phyloP scores from a whole-genome alignment of 2,113 vertebrate species.

The Aegithalos caudatus region DNA sequence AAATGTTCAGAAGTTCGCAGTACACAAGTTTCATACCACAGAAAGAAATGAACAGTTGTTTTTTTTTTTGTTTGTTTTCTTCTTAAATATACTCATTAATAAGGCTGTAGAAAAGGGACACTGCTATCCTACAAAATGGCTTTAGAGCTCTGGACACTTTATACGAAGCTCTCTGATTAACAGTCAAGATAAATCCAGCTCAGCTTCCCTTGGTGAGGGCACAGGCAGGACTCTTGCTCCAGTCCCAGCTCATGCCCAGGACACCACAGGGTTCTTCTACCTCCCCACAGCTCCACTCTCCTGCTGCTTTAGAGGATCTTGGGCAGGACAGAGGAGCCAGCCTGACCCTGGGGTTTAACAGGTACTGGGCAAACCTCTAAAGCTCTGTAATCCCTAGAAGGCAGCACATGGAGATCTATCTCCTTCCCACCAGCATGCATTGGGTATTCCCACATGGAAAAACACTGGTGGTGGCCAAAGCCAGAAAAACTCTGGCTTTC shows the following conservation, averaged over 20 bases:
- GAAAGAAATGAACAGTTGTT: not conserved
- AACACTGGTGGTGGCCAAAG: rapidly evolving
- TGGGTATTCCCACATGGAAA: not conserved
- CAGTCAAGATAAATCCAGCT: constrained; percentile 35
- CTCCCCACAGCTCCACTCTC: not conserved
- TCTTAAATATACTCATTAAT: constrained; percentile 3
- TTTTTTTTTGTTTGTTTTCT: not conserved
- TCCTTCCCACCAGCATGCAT: not conserved
- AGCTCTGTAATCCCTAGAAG: not conserved
- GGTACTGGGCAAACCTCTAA: not conserved
- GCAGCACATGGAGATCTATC: not conserved
- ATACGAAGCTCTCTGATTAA: constrained; percentile 33
- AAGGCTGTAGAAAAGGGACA: constrained; percentile 72
- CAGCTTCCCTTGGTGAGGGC: not conserved
- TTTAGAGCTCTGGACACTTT: constrained; percentile 56
- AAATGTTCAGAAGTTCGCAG: constrained; percentile 4
- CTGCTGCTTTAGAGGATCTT: not conserved
- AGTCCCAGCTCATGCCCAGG: not conserved
- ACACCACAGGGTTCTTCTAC: not conserved
- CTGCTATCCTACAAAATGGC: constrained; percentile 66
- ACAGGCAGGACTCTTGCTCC: not conserved
- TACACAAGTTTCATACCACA: constrained; percentile 46
- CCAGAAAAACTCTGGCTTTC: not conserved
- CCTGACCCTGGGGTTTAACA: not conserved
- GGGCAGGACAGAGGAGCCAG: not conserved